phyloP scores from a whole-genome alignment of 2,113 vertebrate genomes.

The Engraulis encrasicolus region DNA sequence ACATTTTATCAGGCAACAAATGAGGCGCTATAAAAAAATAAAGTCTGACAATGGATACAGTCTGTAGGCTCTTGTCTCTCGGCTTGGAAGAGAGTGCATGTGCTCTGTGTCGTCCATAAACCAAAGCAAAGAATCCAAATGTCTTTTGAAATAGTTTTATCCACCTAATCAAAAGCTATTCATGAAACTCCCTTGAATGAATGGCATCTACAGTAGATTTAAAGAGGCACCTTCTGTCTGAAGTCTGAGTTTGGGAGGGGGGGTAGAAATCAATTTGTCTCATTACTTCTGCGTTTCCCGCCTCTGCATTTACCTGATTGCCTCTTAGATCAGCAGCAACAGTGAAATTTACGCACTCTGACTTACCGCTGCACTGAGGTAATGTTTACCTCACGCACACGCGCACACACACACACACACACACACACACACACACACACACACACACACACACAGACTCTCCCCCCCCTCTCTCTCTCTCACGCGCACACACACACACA shows the following conservation, averaged over 20 bases:
- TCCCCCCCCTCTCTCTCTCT: too few relatives aligned
- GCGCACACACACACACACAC: neutral
- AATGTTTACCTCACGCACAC: neutral
- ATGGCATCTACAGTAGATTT: neutral
- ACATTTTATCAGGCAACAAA: too few relatives aligned
- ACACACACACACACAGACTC: too few relatives aligned
- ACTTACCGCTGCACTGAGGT: neutral
- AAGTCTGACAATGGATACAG: too few relatives aligned
- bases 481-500: too few relatives aligned
- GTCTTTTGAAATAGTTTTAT: neutral
- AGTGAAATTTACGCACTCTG: neutral
- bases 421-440: too few relatives aligned
- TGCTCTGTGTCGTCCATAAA: neutral
- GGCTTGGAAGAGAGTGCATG: too few relatives aligned
- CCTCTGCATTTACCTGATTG: neutral
- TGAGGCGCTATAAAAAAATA: too few relatives aligned
- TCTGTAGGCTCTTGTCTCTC: too few relatives aligned
- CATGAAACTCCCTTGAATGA: neutral
- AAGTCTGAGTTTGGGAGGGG: too few relatives aligned
- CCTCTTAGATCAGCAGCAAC: neutral
- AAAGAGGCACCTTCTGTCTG: neutral
- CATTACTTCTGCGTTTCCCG: conserved; percentile 2
- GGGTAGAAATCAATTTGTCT: conserved; percentile 3
- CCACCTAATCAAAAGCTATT: neutral
- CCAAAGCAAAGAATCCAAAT: neutral